phyloP scores from a whole-genome alignment of 2,797 vertebrate genomes.

The Sciaenops ocellatus region DNA sequence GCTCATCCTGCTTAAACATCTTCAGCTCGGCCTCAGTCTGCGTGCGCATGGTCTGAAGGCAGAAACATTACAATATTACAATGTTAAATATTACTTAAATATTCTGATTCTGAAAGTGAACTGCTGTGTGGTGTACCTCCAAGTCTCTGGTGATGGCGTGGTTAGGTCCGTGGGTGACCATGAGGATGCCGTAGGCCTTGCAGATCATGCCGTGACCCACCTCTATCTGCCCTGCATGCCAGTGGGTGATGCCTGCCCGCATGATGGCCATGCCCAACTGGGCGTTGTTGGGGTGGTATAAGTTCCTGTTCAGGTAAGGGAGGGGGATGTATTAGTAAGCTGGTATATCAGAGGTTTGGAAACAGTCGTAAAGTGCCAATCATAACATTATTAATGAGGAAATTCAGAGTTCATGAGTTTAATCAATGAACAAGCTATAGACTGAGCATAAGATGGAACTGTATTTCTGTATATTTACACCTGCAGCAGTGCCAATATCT shows the following conservation, averaged over 20 bases:
- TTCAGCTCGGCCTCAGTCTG: slow-evolving; percentile 96
- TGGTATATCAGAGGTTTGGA: too few relatives aligned
- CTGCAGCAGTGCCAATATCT: too few relatives aligned
- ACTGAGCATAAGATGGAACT: too few relatives aligned
- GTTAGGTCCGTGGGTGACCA: slow-evolving; percentile 93
- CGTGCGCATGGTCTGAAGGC: slow-evolving; percentile 88
- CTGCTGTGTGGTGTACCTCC: slow-evolving; percentile 83
- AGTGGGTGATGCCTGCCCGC: slow-evolving; percentile 93
- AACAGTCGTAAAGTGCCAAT: too few relatives aligned
- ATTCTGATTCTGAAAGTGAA: not conserved
- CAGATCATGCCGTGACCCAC: slow-evolving; percentile 92
- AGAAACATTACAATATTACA: not conserved
- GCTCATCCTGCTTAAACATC: slow-evolving; percentile 90
- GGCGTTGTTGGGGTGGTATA: slow-evolving; percentile 92
- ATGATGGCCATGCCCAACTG: slow-evolving; percentile 93
- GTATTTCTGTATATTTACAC: too few relatives aligned
- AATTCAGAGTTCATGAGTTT: too few relatives aligned
- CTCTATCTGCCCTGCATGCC: slow-evolving; percentile 94
- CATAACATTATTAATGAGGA: too few relatives aligned
- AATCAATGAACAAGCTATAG: too few relatives aligned
- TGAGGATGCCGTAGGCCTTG: slow-evolving; percentile 91
- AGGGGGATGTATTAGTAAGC: too few relatives aligned
- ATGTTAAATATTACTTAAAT: not conserved
- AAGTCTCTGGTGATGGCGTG: slow-evolving; percentile 94
- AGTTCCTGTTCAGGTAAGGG: slow-evolving; percentile 35